These are phyloP conservation scores for Chouioia cunea DNA, from an alignment of 2,888 invertebrate species.

Conservation along the genomic window DNA sequence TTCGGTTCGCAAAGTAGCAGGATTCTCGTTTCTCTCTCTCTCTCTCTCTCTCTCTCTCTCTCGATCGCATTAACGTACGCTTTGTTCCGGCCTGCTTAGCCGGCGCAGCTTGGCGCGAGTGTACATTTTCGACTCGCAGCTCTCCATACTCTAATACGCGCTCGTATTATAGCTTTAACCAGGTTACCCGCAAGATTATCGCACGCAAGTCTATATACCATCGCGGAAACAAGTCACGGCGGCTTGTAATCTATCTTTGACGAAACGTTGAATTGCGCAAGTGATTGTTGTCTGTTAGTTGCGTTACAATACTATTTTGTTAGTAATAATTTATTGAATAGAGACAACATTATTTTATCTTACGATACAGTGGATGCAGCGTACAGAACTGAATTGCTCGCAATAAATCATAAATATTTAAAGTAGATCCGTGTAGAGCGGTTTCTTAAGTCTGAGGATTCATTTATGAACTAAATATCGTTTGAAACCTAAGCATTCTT, in stretches of 20 bases:
- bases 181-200: constrained; percentile 63
- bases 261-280: too few species aligned
- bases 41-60: not conserved
- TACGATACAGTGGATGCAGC: too few species aligned
- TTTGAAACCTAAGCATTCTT: too few species aligned
- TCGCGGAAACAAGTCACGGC: constrained; percentile 50
- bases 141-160: constrained; percentile 67
- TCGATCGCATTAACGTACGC: constrained; percentile 54
- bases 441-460: too few species aligned
- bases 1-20: not conserved
- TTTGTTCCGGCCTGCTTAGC: constrained; percentile 67
- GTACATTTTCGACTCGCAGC: constrained; percentile 50
- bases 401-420: too few species aligned
- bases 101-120: constrained; percentile 49
- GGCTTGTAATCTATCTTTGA: constrained; percentile 4
- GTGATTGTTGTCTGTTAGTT: too few species aligned
- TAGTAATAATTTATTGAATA: too few species aligned
- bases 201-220: constrained; percentile 57
- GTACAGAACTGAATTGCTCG: too few species aligned
- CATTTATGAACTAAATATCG: too few species aligned
- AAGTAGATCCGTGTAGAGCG: too few species aligned
- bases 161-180: constrained; percentile 47
- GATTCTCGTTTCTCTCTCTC: constrained; percentile 17
- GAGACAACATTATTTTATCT: too few species aligned
- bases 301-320: too few species aligned